These are phyloP conservation scores for Ornithoptera priamus DNA, from an alignment of 2,888 invertebrate genomes.

Conservation along the genomic window DNA sequence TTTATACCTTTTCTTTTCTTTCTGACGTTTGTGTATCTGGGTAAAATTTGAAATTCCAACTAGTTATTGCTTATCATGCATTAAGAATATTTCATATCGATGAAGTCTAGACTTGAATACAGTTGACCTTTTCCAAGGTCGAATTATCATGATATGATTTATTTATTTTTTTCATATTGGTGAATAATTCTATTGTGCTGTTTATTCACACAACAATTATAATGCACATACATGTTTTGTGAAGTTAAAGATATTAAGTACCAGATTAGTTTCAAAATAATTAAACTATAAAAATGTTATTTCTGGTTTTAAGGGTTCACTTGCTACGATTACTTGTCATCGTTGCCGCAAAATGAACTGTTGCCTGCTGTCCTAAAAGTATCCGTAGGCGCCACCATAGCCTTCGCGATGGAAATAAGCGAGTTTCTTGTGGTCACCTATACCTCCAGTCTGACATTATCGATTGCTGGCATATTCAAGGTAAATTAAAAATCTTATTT, in stretches of 20 bases:
- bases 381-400: slow-evolving; percentile 89
- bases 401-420: slow-evolving; percentile 96
- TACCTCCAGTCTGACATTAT: slow-evolving; percentile 97
- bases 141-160: background rate
- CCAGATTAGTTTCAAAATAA: background rate
- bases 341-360: slow-evolving; percentile 56
- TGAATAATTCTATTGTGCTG: too few species aligned
- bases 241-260: too few species aligned
- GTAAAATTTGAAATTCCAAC: background rate
- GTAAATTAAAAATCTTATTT: slow-evolving; percentile 66
- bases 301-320: slow-evolving; percentile 54
- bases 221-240: too few species aligned
- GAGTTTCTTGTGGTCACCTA: slow-evolving; percentile 96
- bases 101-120: background rate
- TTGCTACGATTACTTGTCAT: slow-evolving; percentile 56
- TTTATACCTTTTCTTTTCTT: too few species aligned
- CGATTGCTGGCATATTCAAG: slow-evolving; percentile 98
- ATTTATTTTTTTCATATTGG: background rate
- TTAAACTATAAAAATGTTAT: background rate
- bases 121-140: background rate
- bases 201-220: background rate
- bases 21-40: background rate
- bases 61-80: background rate
- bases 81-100: background rate
- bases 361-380: slow-evolving; percentile 79